Conservation (phyloP, 2,888 invertebrate species). For the Strigamia maritima region DNA sequence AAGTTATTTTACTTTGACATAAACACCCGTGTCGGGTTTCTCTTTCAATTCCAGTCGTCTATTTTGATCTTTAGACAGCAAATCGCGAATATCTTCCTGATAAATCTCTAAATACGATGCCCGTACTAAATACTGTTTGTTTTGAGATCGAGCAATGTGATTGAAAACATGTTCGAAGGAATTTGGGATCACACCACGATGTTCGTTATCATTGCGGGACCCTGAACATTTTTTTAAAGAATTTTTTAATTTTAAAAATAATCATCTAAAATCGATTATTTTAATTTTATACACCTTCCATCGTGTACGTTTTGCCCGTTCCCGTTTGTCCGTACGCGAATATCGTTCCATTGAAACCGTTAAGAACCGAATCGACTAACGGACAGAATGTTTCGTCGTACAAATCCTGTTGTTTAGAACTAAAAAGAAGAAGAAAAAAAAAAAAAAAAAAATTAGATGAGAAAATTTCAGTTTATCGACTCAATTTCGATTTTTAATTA, state of each 20-base stretch:
- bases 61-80: constrained; percentile 67
- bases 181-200: constrained; percentile 85
- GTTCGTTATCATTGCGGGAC: constrained; percentile 62
- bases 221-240: constrained; percentile 57
- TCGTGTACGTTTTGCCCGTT: constrained; percentile 75
- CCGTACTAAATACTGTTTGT: constrained; percentile 91
- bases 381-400: constrained; percentile 96
- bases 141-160: constrained; percentile 85
- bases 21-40: constrained; percentile 79
- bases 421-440: constrained; percentile 49
- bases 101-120: constrained; percentile 98
- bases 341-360: constrained; percentile 98
- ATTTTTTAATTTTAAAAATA: background rate
- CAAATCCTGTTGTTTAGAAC: constrained; percentile 82
- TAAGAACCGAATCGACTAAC: constrained; percentile 88
- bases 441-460: constrained; percentile 36
- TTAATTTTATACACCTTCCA: constrained; percentile 58
- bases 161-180: constrained; percentile 97
- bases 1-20: constrained; percentile 76
- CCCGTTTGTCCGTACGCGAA: constrained; percentile 99
- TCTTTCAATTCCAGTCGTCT: constrained; percentile 71
- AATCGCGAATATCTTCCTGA: constrained; percentile 66
- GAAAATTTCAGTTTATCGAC: background rate
- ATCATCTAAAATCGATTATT: background rate
- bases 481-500: constrained; percentile 51